Conservation (phyloP, 2,888 invertebrate genomes). For the Frankliniella intonsa region DNA sequence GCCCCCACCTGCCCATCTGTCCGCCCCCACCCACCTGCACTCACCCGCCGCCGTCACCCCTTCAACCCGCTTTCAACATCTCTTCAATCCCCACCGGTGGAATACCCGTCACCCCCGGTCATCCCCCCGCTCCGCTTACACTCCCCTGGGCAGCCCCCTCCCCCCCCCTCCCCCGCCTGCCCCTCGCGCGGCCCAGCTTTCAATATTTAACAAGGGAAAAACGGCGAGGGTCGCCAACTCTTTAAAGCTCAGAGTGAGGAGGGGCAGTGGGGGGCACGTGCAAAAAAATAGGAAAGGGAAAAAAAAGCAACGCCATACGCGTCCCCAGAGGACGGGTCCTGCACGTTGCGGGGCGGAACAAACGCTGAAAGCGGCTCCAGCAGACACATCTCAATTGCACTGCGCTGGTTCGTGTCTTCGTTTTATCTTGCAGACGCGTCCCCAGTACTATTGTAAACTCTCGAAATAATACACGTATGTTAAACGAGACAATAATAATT, state of each 20-base stretch:
- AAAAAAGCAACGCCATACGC: background rate
- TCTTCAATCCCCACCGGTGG: background rate
- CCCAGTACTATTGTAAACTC: no score
- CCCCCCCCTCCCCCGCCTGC: background rate
- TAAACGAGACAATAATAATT: no score
- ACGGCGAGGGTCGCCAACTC: background rate
- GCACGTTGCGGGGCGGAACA: no score
- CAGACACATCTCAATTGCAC: no score
- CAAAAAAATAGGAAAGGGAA: background rate
- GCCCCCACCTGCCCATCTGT: background rate
- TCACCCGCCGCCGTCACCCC: background rate
- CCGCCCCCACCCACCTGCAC: background rate
- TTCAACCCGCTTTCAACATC: background rate
- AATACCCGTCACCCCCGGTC: background rate
- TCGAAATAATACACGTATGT: no score
- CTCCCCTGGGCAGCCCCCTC: background rate
- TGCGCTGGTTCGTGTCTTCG: no score
- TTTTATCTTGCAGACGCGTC: no score
- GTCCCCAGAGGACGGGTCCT: no score
- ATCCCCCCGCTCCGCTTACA: background rate
- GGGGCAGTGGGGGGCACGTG: background rate
- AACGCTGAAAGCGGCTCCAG: no score
- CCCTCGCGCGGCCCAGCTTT: background rate
- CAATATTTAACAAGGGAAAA: constrained; percentile 9
- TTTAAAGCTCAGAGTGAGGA: background rate